phyloP scores from a whole-genome alignment of 2,113 vertebrate genomes.

The Platycercus adscitus region DNA sequence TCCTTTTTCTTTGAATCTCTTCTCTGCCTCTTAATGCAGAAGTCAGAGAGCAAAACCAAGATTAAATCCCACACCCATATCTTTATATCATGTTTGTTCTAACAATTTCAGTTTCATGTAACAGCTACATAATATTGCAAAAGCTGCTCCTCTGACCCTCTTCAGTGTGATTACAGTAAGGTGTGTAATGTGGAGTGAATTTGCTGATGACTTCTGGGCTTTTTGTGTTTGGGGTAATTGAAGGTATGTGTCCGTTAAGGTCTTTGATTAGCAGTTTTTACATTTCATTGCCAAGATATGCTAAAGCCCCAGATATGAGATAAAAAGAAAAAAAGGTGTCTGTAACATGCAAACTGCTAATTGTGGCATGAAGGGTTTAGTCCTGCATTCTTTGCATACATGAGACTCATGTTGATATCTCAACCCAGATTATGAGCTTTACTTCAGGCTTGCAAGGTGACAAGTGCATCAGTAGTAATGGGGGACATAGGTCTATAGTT shows the following conservation, averaged over 20 bases:
- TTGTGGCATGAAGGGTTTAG: neutral
- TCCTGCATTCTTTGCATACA: neutral
- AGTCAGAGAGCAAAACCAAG: neutral
- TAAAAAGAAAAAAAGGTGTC: neutral
- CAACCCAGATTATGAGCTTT: neutral
- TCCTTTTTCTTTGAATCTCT: neutral
- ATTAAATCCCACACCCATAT: neutral
- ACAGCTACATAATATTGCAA: neutral
- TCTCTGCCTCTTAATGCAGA: neutral
- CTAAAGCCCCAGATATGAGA: fast-evolving
- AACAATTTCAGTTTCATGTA: neutral
- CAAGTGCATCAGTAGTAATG: neutral
- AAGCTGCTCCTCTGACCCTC: neutral
- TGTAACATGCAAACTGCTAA: neutral
- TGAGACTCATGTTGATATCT: neutral
- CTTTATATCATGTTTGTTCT: neutral
- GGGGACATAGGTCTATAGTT: neutral
- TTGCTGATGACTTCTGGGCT: neutral
- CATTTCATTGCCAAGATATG: neutral
- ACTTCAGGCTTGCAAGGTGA: neutral
- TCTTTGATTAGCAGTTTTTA: neutral
- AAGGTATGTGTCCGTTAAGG: neutral
- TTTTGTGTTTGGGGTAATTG: neutral
- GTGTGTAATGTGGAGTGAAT: neutral
- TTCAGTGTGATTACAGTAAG: neutral